These are phyloP conservation scores for Strigops habroptila DNA, from an alignment of 2,113 vertebrate genomes.

Conservation along the genomic window DNA sequence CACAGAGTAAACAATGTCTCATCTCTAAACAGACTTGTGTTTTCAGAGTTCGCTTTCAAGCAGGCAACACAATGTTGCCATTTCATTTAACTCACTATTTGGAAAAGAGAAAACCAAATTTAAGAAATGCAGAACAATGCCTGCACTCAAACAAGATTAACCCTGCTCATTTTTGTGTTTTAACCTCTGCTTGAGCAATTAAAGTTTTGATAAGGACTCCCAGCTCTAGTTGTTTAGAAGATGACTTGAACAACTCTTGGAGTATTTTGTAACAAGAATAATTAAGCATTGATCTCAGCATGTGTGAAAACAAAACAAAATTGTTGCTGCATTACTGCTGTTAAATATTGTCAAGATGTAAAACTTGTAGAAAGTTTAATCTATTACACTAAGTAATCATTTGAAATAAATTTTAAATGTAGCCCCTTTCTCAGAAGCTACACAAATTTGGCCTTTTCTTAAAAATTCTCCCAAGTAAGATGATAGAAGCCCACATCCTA, in stretches of 20 bases:
- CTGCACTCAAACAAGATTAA: neutral
- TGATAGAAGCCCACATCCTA: neutral
- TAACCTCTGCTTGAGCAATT: neutral
- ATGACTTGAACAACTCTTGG: neutral
- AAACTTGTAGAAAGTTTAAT: neutral
- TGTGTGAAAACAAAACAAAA: neutral
- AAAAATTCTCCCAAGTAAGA: neutral
- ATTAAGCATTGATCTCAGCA: neutral
- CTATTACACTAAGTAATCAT: neutral
- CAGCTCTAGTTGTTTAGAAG: neutral
- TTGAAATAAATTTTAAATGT: neutral
- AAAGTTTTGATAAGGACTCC: neutral
- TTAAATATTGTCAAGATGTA: neutral
- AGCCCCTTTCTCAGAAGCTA: neutral
- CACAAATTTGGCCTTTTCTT: neutral
- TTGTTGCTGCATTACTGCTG: neutral
- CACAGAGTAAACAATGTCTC: too few species aligned
- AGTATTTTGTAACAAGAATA: neutral
- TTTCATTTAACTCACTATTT: slow-evolving; percentile 23
- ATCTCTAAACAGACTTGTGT: too few species aligned
- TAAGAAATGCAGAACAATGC: slow-evolving; percentile 4
- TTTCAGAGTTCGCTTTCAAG: too few species aligned
- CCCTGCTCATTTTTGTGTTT: neutral
- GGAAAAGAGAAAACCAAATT: neutral
- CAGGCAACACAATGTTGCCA: too few species aligned